Evolutionary conservation across 1,140 invertebrate genomes (phyloP), one percentile per base, ranked within the genome.

Genomic region (Matsumurasca onukii): DNA sequence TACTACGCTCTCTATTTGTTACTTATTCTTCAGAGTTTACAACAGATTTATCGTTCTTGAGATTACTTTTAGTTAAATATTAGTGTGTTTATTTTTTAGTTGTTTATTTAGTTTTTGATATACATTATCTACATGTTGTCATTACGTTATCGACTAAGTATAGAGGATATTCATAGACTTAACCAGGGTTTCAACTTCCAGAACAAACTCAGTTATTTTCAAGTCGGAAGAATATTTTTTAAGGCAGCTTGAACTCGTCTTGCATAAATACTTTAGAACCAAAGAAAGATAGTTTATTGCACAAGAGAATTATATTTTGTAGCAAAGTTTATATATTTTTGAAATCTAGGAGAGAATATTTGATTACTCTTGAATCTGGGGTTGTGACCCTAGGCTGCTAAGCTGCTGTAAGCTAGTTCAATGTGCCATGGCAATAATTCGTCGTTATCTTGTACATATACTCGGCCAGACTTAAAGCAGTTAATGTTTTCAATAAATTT

Each of bases 31-130:
- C 15, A 63, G 30, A 63, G n/a, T 34, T 55, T 20, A 20, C 17
- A 20, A 12, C 24, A 55, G 17, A 55, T 55, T 34, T 63, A 61
- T 61, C 13, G 20, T 63, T 34, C 29, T 34, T 34, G 61, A 63
- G 30, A n/a, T 34, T 63, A 63, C 13, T 17, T 63, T 63, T 63
- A 45, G 30, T 61, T 61, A 34, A 63, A 63, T 17, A 63, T 20
- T 31, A 20, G 30, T 31, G 22, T 31, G 39, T 63, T 63, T 9
- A 63, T 31, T 63, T 34, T 13, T 59, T 59, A 59, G 55, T 59
- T 59, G 55, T 59, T 59, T 59, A 59, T 59, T 59, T 59, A 59
- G 55, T 59, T 59, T 59, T 59, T 59, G 55, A 59, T 59, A 63
- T 45, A 24, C 34, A 63, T 34, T 34, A 63, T 63, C 15, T 63